Conservation (phyloP, 2,797 vertebrate genomes). For the Pseudochaenichthys georgianus region DNA sequence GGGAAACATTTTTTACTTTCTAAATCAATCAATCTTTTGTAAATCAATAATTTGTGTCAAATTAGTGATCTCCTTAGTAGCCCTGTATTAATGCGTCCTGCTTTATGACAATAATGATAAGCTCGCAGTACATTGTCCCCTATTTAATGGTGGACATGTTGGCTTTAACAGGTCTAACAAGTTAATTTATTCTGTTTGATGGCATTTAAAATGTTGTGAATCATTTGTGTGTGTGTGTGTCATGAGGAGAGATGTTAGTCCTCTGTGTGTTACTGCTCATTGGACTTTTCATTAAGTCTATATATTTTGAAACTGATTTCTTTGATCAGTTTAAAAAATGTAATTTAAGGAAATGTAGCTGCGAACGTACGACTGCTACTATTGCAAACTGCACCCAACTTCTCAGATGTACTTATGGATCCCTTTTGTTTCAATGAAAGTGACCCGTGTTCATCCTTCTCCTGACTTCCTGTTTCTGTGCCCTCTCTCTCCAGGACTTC, state of each 20-base stretch:
- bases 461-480: conserved; percentile 10
- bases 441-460: background rate
- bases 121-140: too few relatives aligned
- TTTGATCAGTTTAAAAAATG: too few relatives aligned
- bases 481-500: conserved; percentile 85
- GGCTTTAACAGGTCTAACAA: background rate
- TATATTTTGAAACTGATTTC: too few relatives aligned
- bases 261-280: background rate
- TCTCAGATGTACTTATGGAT: background rate
- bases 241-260: background rate
- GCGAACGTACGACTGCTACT: too few relatives aligned
- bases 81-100: too few relatives aligned
- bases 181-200: background rate
- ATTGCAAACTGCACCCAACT: background rate
- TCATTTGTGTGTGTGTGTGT: conserved; percentile 12
- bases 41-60: too few relatives aligned
- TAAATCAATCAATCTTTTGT: too few relatives aligned
- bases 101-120: too few relatives aligned
- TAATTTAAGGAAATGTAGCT: too few relatives aligned
- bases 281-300: too few relatives aligned
- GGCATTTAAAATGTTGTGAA: background rate
- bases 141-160: background rate
- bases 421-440: background rate
- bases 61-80: too few relatives aligned
- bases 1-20: too few relatives aligned